A percentile compares a stretch with the other conserved stretches of the same genome.
These are phyloP conservation scores for Grammomys surdaster DNA, from an alignment of 2,113 vertebrate species.

Conservation along the genomic window DNA sequence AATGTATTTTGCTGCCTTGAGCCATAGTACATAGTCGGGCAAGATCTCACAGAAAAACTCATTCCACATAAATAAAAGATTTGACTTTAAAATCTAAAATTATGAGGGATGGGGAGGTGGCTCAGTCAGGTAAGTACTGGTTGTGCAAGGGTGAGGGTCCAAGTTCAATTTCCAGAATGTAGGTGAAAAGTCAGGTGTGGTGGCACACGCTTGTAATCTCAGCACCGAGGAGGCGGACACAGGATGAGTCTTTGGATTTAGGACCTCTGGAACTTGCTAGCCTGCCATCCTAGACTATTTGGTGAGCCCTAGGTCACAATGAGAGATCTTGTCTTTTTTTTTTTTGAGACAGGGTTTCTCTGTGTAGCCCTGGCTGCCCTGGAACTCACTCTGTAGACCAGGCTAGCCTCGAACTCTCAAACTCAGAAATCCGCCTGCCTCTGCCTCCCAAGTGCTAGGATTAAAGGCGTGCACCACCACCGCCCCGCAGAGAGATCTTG, in stretches of 20 bases:
- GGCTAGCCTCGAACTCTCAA: no score
- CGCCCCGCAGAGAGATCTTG: background rate
- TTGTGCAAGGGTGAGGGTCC: no score
- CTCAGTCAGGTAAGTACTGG: background rate
- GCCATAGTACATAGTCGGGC: background rate
- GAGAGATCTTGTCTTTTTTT: background rate
- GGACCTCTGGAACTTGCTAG: background rate
- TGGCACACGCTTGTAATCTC: background rate
- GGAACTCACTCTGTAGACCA: no score
- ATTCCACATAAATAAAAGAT: background rate
- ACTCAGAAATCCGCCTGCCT: no score
- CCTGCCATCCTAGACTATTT: background rate
- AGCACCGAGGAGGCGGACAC: background rate
- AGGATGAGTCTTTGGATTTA: background rate
- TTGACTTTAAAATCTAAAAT: slow-evolving; percentile 7
- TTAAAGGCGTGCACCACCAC: no score
- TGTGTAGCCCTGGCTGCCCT: no score
- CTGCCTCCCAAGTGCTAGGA: no score
- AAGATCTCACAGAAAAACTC: background rate
- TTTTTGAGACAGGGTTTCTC: no score
- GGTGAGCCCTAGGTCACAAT: background rate
- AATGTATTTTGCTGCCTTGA: background rate
- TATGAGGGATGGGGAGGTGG: background rate
- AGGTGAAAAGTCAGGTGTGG: background rate
- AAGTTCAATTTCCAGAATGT: background rate